Conservation (phyloP, 2,797 vertebrate species). For the Alcedo atthis region DNA sequence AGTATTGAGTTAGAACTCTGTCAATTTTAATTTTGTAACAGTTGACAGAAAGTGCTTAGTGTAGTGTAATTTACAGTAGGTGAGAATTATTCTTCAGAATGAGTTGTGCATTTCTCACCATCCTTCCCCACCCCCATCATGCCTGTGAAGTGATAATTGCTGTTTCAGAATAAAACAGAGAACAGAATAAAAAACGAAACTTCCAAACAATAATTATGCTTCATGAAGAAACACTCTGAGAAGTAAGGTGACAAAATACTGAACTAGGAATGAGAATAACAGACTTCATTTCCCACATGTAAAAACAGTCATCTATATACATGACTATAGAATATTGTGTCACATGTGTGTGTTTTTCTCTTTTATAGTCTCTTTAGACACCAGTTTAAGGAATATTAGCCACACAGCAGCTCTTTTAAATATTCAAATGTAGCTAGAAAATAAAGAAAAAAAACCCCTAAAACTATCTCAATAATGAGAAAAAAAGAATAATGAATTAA, state of each 20-base stretch:
- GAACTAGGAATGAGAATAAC: background rate
- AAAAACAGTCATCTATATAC: background rate
- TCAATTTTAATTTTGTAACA: conserved; percentile 8
- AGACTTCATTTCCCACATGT: background rate
- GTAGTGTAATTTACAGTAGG: background rate
- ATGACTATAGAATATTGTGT: background rate
- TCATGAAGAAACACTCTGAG: background rate
- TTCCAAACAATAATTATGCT: background rate
- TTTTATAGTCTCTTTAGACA: background rate
- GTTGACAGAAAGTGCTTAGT: background rate
- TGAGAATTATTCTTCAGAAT: conserved; percentile 46
- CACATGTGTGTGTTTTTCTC: background rate
- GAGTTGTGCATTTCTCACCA: conserved; percentile 10
- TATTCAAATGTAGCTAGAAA: background rate
- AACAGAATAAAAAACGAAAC: background rate
- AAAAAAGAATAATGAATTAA: background rate
- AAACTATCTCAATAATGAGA: accelerated
- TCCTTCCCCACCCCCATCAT: background rate
- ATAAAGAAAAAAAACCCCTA: background rate
- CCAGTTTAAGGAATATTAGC: background rate
- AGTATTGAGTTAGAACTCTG: background rate
- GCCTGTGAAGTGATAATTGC: conserved; percentile 58
- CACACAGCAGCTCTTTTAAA: background rate
- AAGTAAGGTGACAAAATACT: background rate
- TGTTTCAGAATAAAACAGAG: conserved; percentile 37